Base-by-base conservation (phyloP, 2,113 vertebrate genomes). In the Seriola aureovittata region DNA sequence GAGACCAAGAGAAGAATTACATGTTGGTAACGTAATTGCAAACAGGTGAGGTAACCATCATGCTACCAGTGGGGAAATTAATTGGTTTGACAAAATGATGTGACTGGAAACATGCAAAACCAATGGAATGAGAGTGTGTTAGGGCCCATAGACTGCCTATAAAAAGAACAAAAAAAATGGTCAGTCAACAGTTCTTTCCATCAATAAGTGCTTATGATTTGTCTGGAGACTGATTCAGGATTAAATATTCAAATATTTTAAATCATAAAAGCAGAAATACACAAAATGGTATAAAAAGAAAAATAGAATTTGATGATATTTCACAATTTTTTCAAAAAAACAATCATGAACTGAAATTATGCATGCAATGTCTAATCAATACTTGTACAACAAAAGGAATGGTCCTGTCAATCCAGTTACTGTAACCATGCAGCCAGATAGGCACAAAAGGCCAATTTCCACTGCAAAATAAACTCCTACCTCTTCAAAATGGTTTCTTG, bases 401-500 rank as follows among this genome's bases (percentile, higher is more conserved):
- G 38, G 8, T 76, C 29, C 52, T 63, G 29, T 48, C 11, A 57
- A 29, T 50, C 44, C 76, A 72, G 38, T 82, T 71, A 64, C 36
- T 25, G 19, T 64, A 75, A 72, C 12, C 71, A 80, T 76, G 87
- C 59, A 4, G 70, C 40, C 71, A 74, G n/a, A 78, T 36, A 12
- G 64, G 58, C 34, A 82, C 25, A 38, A 76, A 29, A 68, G 55
- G 46, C 68, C 70, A 67, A 17, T 73, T 58, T 71, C 64, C 42
- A 36, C 68, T 44, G 54, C 70, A 88, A 92, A 91, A 88, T 70
- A 55, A 91, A 76, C 21, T 93, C 94, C 94, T 95, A 95, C 95
- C 95, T 95, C 93, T 91, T 87, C 67, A 79, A 75, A 88, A 90
- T 79, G 84, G 62, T 85, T 87, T 92, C 82, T 87, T 68, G 78